Evolutionary conservation across 2,113 vertebrate genomes (phyloP).

Genomic region (Arenaria interpres): DNA sequence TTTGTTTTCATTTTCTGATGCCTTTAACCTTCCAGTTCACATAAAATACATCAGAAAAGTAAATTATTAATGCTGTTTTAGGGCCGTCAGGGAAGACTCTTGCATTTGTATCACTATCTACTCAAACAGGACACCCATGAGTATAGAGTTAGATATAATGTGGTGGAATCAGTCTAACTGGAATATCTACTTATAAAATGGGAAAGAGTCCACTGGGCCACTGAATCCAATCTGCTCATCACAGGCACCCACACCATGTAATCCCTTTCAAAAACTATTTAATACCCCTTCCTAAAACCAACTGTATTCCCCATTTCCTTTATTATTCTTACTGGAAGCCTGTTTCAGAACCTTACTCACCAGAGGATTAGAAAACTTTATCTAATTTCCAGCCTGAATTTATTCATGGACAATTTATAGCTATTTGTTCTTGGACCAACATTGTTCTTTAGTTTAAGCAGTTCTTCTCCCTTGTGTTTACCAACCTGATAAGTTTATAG

Average conservation of each 20-base stretch:
- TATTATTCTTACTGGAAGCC: conserved; percentile 16
- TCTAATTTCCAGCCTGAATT: conserved; percentile 57
- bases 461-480: conserved; percentile 49
- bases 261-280: conserved; percentile 27
- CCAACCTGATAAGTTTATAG: conserved; percentile 39
- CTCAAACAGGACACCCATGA: not conserved
- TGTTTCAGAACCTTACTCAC: conserved; percentile 18
- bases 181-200: not conserved
- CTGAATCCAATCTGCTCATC: conserved; percentile 23
- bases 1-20: not conserved
- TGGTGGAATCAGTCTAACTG: not conserved
- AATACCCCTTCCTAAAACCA: conserved; percentile 3
- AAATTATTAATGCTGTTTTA: conserved; percentile 4
- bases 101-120: not conserved
- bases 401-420: conserved; percentile 57
- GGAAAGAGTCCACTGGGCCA: conserved; percentile 3
- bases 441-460: conserved; percentile 37
- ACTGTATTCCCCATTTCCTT: not conserved
- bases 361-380: conserved; percentile 47
- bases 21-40: not conserved
- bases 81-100: not conserved
- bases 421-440: conserved; percentile 40
- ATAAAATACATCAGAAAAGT: not conserved
- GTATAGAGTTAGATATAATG: not conserved
- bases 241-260: not conserved